Conservation (phyloP, 1,140 invertebrate species). For the Araneus ventricosus region DNA sequence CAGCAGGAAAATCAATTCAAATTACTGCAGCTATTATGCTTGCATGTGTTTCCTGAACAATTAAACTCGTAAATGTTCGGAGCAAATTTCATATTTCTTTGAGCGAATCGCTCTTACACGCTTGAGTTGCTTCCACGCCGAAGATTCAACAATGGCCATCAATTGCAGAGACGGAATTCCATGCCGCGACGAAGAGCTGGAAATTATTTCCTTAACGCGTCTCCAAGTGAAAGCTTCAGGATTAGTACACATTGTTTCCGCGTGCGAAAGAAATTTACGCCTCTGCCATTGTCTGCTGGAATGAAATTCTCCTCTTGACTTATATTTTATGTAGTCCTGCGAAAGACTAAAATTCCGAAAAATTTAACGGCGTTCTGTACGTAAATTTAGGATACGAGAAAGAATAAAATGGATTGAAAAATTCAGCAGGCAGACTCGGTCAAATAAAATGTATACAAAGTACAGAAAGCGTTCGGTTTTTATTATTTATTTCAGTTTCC, state of each 20-base stretch:
- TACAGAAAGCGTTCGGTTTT: no score
- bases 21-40: background rate
- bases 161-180: background rate
- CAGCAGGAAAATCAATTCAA: background rate
- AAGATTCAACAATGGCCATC: slow-evolving; percentile 12
- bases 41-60: background rate
- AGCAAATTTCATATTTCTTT: background rate
- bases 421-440: no score
- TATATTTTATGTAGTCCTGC: background rate
- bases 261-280: slow-evolving; percentile 7
- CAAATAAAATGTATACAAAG: no score
- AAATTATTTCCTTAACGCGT: background rate
- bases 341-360: background rate
- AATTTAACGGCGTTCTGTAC: background rate
- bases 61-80: background rate
- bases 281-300: background rate
- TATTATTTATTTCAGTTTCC: no score
- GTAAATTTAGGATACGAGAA: no score
- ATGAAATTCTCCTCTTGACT: background rate
- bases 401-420: no score
- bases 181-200: background rate
- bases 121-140: background rate
- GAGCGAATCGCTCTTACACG: slow-evolving; percentile 18
- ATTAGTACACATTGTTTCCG: slow-evolving; percentile 30
- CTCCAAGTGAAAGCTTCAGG: background rate